Conservation (phyloP, 2,113 vertebrate genomes). For the Thalassoma bifasciatum region DNA sequence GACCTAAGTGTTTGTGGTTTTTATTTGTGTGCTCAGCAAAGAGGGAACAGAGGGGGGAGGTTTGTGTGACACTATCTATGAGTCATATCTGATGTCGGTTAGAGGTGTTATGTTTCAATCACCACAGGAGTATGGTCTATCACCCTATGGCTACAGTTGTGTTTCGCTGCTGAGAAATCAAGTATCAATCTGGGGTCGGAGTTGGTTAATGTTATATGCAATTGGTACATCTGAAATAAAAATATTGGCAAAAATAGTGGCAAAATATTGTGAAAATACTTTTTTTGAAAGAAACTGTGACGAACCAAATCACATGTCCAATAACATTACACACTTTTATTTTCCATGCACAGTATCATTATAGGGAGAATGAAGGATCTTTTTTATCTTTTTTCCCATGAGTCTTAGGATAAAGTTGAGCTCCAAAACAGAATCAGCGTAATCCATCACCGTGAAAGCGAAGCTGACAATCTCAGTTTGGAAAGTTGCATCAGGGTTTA, state of each 20-base stretch:
- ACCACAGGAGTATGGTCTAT: slow-evolving; percentile 49
- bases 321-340: slow-evolving; percentile 20
- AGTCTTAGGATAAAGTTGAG: background rate
- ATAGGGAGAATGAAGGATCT: slow-evolving; percentile 14
- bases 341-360: slow-evolving; percentile 17
- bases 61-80: background rate
- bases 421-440: slow-evolving; percentile 12
- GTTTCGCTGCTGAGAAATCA: slow-evolving; percentile 29
- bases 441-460: slow-evolving; percentile 30
- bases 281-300: no score
- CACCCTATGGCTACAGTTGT: slow-evolving; percentile 44
- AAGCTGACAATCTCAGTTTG: slow-evolving; percentile 12
- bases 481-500: slow-evolving; percentile 25
- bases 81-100: slow-evolving; percentile 27
- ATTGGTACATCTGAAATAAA: background rate
- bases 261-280: no score
- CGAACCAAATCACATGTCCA: background rate
- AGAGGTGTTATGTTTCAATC: slow-evolving; percentile 40
- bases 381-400: slow-evolving; percentile 32
- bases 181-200: slow-evolving; percentile 37
- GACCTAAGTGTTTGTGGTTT: slow-evolving; percentile 41
- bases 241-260: no score
- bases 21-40: slow-evolving; percentile 9
- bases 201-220: slow-evolving; percentile 13
- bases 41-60: slow-evolving; percentile 31